A percentile compares a stretch with the other conserved stretches of the same genome.
phyloP scores from a whole-genome alignment of 2,797 vertebrate species.

The Falco biarmicus region DNA sequence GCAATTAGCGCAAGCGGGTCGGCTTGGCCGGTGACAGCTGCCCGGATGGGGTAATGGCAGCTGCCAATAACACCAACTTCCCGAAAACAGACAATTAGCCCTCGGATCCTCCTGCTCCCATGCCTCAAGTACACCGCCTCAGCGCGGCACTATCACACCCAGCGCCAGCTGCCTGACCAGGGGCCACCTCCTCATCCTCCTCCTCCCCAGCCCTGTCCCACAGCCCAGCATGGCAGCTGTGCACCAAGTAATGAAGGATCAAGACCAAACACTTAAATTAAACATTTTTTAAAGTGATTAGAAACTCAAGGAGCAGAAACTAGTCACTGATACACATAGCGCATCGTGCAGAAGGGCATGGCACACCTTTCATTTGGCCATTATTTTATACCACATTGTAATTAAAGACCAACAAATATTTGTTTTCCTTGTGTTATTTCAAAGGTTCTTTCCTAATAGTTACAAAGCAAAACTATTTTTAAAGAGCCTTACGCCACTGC shows the following conservation, averaged over 20 bases:
- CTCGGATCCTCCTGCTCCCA: constrained; percentile 75
- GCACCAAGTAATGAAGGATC: neutral
- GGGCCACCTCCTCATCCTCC: neutral
- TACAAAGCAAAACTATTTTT: neutral
- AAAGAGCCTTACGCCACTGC: neutral
- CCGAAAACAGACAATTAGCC: constrained; percentile 91
- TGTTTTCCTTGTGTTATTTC: neutral
- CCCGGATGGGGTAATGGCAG: constrained; percentile 87
- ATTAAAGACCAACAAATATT: neutral
- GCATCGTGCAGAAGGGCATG: fast-evolving
- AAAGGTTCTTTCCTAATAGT: neutral
- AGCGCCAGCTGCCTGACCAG: constrained; percentile 69
- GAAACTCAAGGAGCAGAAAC: neutral
- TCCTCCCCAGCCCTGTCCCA: neutral
- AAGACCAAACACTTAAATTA: neutral
- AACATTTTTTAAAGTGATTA: neutral
- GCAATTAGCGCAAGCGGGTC: constrained; percentile 91
- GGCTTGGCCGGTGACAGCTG: constrained; percentile 84
- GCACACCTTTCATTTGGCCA: neutral
- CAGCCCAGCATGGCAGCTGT: neutral
- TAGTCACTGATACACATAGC: neutral
- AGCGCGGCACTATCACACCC: constrained; percentile 80
- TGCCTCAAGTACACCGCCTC: constrained; percentile 71
- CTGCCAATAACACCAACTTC: constrained; percentile 92
- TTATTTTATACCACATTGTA: neutral